Conservation (phyloP, 2,113 vertebrate genomes). For the Neolamprologus toae region DNA sequence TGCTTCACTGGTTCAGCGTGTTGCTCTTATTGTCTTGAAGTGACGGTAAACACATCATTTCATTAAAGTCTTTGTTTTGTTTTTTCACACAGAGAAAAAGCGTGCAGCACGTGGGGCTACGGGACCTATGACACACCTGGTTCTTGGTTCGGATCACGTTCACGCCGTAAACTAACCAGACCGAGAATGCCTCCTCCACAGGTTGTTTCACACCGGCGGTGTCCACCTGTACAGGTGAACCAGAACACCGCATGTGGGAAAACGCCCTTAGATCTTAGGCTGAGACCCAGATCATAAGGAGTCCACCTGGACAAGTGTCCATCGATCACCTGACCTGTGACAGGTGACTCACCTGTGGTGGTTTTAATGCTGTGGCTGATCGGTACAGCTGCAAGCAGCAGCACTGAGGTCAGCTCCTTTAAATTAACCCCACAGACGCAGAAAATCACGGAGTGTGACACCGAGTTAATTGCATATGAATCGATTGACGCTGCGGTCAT, state of each 20-base stretch:
- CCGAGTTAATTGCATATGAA: background rate
- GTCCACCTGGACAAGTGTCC: background rate
- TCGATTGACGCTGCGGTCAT: background rate
- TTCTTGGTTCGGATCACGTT: background rate
- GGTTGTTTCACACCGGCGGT: background rate
- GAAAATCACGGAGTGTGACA: background rate
- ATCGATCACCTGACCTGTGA: background rate
- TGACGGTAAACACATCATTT: background rate
- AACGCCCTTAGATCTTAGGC: background rate
- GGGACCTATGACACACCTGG: background rate
- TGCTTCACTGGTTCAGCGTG: background rate
- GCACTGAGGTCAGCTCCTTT: background rate
- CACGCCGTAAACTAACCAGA: background rate
- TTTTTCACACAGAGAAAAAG: background rate
- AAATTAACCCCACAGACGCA: background rate
- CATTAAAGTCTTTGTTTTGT: background rate
- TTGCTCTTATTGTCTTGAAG: background rate
- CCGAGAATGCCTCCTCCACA: background rate
- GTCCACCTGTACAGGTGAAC: background rate
- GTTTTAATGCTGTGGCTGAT: background rate
- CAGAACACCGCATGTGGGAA: background rate
- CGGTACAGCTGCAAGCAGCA: background rate
- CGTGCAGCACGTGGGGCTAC: background rate
- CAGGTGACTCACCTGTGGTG: background rate
- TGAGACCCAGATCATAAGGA: background rate